phyloP scores from a whole-genome alignment of 1,140 invertebrate species.

The Sminthurinus signatus region DNA sequence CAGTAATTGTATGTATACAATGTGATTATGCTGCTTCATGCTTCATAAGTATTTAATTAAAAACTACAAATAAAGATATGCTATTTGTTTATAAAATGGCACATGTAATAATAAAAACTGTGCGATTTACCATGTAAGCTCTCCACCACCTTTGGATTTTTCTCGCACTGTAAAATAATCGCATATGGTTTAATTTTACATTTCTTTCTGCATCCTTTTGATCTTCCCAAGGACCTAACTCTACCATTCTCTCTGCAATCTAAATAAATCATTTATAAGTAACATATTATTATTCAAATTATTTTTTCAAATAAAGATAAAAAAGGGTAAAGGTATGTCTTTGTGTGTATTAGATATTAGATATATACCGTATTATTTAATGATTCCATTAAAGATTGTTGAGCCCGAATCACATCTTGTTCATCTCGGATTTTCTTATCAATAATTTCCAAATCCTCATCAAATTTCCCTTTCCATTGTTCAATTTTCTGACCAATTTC shows the following conservation, averaged over 20 bases:
- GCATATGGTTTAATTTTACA: constrained; percentile 17
- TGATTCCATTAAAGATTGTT: constrained; percentile 21
- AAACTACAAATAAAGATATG: constrained; percentile 13
- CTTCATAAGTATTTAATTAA: constrained; percentile 13
- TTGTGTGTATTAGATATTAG: constrained; percentile 8
- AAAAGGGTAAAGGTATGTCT: constrained; percentile 9
- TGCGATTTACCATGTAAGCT: constrained; percentile 32
- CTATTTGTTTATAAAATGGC: constrained; percentile 9
- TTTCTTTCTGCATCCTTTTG: constrained; percentile 28
- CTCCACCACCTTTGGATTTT: constrained; percentile 42
- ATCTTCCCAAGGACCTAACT: constrained; percentile 39
- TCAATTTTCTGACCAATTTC: constrained; percentile 19
- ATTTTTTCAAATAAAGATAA: background rate
- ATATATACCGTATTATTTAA: constrained; percentile 24
- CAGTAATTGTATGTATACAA: no score
- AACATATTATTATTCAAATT: background rate
- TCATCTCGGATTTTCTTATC: constrained; percentile 23
- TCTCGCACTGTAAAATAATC: constrained; percentile 21
- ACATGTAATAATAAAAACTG: constrained; percentile 8
- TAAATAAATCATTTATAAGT: constrained; percentile 10
- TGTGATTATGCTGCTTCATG: background rate
- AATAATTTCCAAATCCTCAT: constrained; percentile 26
- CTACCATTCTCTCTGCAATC: constrained; percentile 31
- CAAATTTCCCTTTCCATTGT: constrained; percentile 31
- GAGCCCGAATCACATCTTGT: constrained; percentile 20